Evolutionary conservation across 2,797 vertebrate species (phyloP).

Genomic region (Chanos chanos): DNA sequence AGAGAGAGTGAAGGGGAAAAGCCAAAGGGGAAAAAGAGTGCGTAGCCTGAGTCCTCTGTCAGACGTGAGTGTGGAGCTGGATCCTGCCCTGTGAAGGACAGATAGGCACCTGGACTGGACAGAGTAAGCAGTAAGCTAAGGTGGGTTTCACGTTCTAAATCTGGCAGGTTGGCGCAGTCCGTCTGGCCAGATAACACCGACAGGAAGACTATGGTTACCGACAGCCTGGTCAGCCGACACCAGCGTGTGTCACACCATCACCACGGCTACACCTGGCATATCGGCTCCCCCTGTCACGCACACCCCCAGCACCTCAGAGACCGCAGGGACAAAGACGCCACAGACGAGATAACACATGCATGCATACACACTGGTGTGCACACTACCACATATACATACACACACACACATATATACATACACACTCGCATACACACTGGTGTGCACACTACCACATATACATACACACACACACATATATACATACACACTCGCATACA

Average conservation of each 20-base stretch:
- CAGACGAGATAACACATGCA: not conserved
- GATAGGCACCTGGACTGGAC: no score
- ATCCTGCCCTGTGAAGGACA: no score
- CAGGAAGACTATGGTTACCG: conserved; percentile 64
- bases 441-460: not conserved
- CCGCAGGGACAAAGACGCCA: not conserved
- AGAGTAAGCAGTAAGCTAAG: conserved; percentile 45
- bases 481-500: not conserved
- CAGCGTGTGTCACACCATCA: no score
- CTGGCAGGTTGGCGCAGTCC: conserved; percentile 50
- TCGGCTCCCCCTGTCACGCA: conserved; percentile 77
- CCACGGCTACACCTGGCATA: no score
- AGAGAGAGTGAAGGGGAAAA: no score
- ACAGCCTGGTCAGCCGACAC: conserved; percentile 74
- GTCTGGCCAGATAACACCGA: conserved; percentile 58
- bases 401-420: not conserved
- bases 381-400: not conserved
- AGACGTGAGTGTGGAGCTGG: no score
- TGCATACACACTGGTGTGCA: not conserved
- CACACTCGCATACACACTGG: not conserved
- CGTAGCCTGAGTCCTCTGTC: no score
- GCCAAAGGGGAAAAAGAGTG: no score
- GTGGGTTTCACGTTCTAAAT: conserved; percentile 70
- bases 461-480: not conserved
- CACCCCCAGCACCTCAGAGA: conserved; percentile 59